Percentiles rank a stretch among this genome's conserved stretches.
These are phyloP conservation scores for Alexandromys fortis DNA, from an alignment of 2,113 vertebrate species.

Conservation along the genomic window DNA sequence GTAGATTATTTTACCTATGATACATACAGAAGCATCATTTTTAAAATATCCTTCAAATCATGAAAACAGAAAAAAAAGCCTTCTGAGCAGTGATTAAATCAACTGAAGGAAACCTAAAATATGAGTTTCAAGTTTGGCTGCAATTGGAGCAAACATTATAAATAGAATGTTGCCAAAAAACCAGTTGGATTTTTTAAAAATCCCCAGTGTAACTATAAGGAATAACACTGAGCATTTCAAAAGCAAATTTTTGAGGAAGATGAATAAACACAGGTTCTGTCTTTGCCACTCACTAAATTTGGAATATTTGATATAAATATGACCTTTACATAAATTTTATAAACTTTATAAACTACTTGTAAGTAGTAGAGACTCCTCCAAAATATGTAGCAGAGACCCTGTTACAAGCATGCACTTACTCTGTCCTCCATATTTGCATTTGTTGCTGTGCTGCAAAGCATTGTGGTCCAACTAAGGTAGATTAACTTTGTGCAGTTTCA, in stretches of 20 bases:
- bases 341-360: not conserved
- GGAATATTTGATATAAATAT: not conserved
- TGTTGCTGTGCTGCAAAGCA: not conserved
- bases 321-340: not conserved
- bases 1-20: not conserved
- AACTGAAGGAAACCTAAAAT: not conserved
- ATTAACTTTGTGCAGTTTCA: slow-evolving; percentile 3
- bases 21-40: not conserved
- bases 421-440: not conserved
- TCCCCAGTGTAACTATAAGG: not conserved
- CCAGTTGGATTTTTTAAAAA: not conserved
- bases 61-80: not conserved
- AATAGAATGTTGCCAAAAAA: not conserved
- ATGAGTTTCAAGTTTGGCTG: not conserved
- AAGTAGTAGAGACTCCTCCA: not conserved
- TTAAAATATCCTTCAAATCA: not conserved
- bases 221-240: slow-evolving; percentile 1
- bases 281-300: not conserved
- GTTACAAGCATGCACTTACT: not conserved
- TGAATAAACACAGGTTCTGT: not conserved
- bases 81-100: not conserved
- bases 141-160: not conserved
- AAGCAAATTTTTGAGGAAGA: not conserved
- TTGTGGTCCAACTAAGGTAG: not conserved
- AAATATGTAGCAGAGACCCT: not conserved